A percentile compares a stretch with the other conserved stretches of the same genome.
phyloP scores from a whole-genome alignment of 2,113 vertebrate species.

The Podarcis muralis region DNA sequence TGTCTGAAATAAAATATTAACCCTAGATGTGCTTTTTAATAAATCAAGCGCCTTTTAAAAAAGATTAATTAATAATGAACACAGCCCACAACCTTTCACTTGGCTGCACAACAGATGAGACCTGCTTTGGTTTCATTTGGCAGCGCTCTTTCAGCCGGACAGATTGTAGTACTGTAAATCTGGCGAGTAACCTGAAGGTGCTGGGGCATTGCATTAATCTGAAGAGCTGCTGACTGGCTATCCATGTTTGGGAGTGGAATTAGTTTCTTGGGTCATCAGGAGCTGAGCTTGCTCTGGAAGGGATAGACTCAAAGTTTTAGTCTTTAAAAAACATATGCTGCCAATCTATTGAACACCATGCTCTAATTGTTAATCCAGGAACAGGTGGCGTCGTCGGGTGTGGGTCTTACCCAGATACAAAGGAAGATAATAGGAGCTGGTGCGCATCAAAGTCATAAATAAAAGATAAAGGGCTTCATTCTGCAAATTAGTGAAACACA shows the following conservation, averaged over 20 bases:
- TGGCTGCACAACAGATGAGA: constrained; percentile 42
- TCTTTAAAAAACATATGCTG: constrained; percentile 35
- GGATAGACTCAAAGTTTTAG: constrained; percentile 31
- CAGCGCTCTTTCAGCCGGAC: constrained; percentile 23
- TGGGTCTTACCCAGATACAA: constrained; percentile 37
- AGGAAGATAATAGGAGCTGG: constrained; percentile 32
- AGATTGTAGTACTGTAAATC: constrained; percentile 50
- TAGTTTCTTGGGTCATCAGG: constrained; percentile 36
- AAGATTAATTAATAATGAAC: constrained; percentile 42
- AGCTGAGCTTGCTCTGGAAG: constrained; percentile 46
- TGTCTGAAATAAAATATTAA: constrained; percentile 47
- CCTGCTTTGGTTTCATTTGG: constrained; percentile 33
- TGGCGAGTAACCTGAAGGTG: constrained; percentile 32
- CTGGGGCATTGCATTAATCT: constrained; percentile 44
- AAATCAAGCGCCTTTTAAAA: constrained; percentile 35
- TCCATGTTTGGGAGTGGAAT: constrained; percentile 37
- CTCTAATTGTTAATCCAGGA: constrained; percentile 26
- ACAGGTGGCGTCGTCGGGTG: constrained; percentile 6
- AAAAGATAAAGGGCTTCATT: constrained; percentile 23
- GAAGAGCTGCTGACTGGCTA: constrained; percentile 40
- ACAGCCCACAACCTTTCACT: constrained; percentile 20
- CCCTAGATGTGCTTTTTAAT: constrained; percentile 32
- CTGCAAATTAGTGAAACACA: constrained; percentile 51
- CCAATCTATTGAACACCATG: constrained; percentile 1
- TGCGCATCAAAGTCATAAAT: background rate